Evolutionary conservation across 1,140 invertebrate species (phyloP), one percentile per base, ranked within the genome.

Genomic region (Aphidius gifuensis): DNA sequence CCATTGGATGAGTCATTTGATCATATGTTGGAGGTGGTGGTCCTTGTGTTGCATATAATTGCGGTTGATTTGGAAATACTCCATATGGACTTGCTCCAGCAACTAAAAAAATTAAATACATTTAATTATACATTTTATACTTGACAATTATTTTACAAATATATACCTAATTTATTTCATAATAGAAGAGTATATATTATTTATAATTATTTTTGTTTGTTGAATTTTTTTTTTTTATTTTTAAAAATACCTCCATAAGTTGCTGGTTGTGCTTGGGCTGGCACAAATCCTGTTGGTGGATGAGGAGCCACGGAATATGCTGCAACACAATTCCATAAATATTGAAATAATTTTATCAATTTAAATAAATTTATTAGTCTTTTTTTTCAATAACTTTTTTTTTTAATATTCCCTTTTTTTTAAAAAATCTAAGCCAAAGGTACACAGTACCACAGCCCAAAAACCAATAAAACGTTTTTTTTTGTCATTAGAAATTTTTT

Each of bases 81-180:
- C 86, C 85, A 74, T 87, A 88, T 46, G 85, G 85, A 16, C 82
- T 77, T n/a, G 85, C 85, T 55, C 85, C 84, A 63, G 85, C 84
- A 77, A 87, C 85, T 86, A 68, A 49, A 16, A 16, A 16, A 16
- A 16, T 16, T 16, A 16, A 16, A 16, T 16, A 16, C 16, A 16
- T 16, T 16, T 16, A 16, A 16, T 16, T 16, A 16, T 16, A 16
- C 43, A 46, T 40, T 53, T 46, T 49, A 62, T 49, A 62, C 50
- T 61, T 21, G 8, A 58, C 16, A 16, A 16, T 16, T 16, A 16
- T 16, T 16, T 59, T 53, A 56, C 51, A 64, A 16, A 16, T 16
- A 16, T 16, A 16, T 16, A 16, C 16, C 16, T 16, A 56, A 49
- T 51, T 50, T 57, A 49, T 64, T 55, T 44, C 6, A 49, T 54